A percentile compares a stretch with the other conserved stretches of the same genome.
phyloP scores from a whole-genome alignment of 2,797 vertebrate genomes.

The Lates japonicus region DNA sequence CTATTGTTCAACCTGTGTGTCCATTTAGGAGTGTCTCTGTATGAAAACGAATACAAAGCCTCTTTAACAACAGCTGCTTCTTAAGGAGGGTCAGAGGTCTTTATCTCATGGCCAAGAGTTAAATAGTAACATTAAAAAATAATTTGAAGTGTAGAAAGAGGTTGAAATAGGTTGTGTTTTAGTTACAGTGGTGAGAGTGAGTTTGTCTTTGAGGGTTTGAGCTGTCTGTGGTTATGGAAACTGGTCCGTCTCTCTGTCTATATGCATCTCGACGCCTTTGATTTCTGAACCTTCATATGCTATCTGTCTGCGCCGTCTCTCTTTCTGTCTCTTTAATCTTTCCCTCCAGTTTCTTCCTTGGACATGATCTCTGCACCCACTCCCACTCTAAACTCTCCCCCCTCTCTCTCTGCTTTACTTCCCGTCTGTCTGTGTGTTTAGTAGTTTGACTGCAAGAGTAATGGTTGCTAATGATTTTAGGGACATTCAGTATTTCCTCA shows the following conservation, averaged over 20 bases:
- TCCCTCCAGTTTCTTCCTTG: conserved; percentile 30
- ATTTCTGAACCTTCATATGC: conserved; percentile 37
- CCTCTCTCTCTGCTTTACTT: background rate
- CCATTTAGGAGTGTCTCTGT: conserved; percentile 4
- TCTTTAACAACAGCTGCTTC: background rate
- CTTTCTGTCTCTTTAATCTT: conserved; percentile 48
- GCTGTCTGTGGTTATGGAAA: conserved; percentile 15
- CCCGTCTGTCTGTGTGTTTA: conserved; percentile 36
- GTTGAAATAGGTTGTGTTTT: conserved; percentile 1
- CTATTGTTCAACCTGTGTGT: conserved; percentile 23
- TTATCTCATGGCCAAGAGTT: conserved; percentile 10
- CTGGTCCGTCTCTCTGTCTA: background rate
- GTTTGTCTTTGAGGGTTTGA: conserved; percentile 26
- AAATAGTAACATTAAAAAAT: background rate
- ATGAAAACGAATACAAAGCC: background rate
- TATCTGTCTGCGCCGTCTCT: conserved; percentile 26
- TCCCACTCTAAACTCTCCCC: conserved; percentile 1
- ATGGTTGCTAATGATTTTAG: conserved; percentile 65
- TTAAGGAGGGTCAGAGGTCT: conserved; percentile 5
- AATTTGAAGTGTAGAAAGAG: background rate
- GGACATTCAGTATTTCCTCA: conserved; percentile 49
- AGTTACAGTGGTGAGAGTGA: conserved; percentile 11
- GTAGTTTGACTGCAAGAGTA: conserved; percentile 50
- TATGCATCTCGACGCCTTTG: conserved; percentile 23
- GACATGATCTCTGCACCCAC: conserved; percentile 14